Base-by-base conservation (phyloP, 2,888 invertebrate species). In the Halocaridina rubra region DNA sequence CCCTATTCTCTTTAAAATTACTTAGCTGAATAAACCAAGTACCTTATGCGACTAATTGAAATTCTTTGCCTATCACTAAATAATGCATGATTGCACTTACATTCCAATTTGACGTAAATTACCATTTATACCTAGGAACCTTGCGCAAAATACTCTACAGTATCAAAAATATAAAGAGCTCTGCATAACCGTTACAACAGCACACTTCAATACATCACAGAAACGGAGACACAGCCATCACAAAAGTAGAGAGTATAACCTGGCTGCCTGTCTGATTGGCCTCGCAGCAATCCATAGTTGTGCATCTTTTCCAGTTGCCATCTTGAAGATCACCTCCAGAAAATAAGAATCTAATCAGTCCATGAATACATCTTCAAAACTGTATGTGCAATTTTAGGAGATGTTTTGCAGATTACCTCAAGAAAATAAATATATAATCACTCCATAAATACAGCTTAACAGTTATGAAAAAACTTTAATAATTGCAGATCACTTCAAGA, bases 81-180 rank as follows among this genome's bases (percentile, higher is more conserved):
- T 30, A 69, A 27, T 69, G 46, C 74, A 75, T 64, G 79, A 67
- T 80, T 84, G 79, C 84, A 79, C 80, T 80, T 74, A 67, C 79
- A 74, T 84, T 74, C 75, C 77, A 30, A 57, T 67, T 29, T 82
- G 33, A 67, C 72, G 75, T 79, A 84, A 80, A 84, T 84, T 75
- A 85, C 76, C 85, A 81, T 75, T 85, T 87, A 85, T 80, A 87
- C 85, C 81, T 87, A 87, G 87, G 87, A 87, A 87, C 87, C 87
- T 80, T 85, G 85, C 87, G 87, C 87, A 87, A 87, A 87, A 85
- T 87, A 87, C 87, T 85, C 85, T 87, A 87, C 81, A 87, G 85
- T 87, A 87, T 87, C 85, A 87, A 87, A 87, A 87, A 87, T 87
- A 87, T 87, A 87, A 87, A 87, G 87, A 87, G 85, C 87, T 87